Percentiles rank a stretch among this genome's conserved stretches.
Conservation (phyloP, 2,113 vertebrate species). For the Mus musculus region GRCm39 chr10:24132501-24133000, state of each 20-base stretch:
- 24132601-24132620: not conserved
- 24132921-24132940: conserved; percentile 27
- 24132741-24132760: not conserved
- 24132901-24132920: not conserved
- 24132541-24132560: not conserved
- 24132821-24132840: not conserved
- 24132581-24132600: not conserved
- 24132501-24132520: not conserved
- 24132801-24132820: not conserved
- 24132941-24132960: not conserved
- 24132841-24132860: not conserved
- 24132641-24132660: not conserved
- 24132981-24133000: not conserved
- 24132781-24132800: conserved; percentile 8
- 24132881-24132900: not conserved
- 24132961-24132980: not conserved
- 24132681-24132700: not conserved
- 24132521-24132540: not conserved
- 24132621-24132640: not conserved
- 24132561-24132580: not conserved
- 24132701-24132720: not conserved
- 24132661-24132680: not conserved
- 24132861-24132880: not conserved
- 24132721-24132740: not conserved
- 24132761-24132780: not conserved